phyloP scores from a whole-genome alignment of 2,113 vertebrate species.

The Pachypanchax playfairii region DNA sequence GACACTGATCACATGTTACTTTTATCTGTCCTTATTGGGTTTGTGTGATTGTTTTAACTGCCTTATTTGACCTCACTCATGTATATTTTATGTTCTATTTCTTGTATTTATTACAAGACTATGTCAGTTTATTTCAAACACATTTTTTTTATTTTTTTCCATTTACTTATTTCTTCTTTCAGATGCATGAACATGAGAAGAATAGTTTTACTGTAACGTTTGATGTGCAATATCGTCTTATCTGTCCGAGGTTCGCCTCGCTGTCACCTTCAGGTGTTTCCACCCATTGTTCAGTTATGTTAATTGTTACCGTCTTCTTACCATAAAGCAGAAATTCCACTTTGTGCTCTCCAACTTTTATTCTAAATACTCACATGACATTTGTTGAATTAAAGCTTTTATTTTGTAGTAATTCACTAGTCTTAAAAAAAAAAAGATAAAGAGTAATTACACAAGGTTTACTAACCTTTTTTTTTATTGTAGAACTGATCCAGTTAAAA shows the following conservation, averaged over 20 bases:
- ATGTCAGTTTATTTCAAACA: slow-evolving; percentile 35
- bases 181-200: slow-evolving; percentile 64
- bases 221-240: slow-evolving; percentile 65
- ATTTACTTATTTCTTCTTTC: slow-evolving; percentile 47
- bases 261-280: slow-evolving; percentile 49
- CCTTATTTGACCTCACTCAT: slow-evolving; percentile 24
- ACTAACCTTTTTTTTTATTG: neutral
- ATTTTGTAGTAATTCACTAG: slow-evolving; percentile 10
- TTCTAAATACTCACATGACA: slow-evolving; percentile 4
- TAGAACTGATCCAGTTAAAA: too few relatives aligned
- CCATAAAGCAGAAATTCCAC: slow-evolving; percentile 15
- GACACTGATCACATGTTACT: slow-evolving; percentile 17
- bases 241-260: slow-evolving; percentile 40
- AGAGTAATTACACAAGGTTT: slow-evolving; percentile 7
- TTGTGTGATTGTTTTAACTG: slow-evolving; percentile 39
- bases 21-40: slow-evolving; percentile 33
- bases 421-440: slow-evolving; percentile 43
- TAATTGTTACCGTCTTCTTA: slow-evolving; percentile 32
- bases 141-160: too few relatives aligned
- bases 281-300: slow-evolving; percentile 43
- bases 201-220: slow-evolving; percentile 59
- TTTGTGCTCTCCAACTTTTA: slow-evolving; percentile 5
- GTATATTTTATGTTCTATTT: slow-evolving; percentile 66
- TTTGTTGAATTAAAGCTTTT: slow-evolving; percentile 19
- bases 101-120: slow-evolving; percentile 60